Conservation (phyloP, 2,113 vertebrate genomes). For the Malurus alboscapulatus region DNA sequence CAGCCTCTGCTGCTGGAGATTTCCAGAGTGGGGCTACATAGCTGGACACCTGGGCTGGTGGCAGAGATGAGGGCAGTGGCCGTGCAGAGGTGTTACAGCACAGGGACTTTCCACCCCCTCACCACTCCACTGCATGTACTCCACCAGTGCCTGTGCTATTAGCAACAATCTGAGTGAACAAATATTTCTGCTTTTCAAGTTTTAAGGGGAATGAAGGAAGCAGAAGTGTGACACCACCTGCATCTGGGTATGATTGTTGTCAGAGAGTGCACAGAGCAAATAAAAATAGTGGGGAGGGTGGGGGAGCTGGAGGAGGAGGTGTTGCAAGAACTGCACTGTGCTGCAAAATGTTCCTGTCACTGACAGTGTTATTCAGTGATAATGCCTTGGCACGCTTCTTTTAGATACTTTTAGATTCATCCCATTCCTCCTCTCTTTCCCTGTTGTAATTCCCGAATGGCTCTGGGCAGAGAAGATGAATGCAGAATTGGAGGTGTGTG, state of each 20-base stretch:
- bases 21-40: rapidly evolving
- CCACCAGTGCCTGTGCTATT: neutral
- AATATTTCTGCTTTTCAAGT: neutral
- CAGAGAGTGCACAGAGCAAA: neutral
- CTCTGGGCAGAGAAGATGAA: neutral
- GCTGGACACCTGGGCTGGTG: rapidly evolving
- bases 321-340: neutral
- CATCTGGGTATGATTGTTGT: rapidly evolving
- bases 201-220: neutral
- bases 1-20: neutral
- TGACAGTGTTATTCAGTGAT: neutral
- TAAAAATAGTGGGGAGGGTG: neutral
- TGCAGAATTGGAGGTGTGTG: neutral
- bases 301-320: neutral
- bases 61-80: neutral
- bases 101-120: rapidly evolving
- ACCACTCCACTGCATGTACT: rapidly evolving
- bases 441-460: neutral
- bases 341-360: neutral
- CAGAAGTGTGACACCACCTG: rapidly evolving
- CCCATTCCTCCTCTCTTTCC: neutral
- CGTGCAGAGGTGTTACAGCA: neutral
- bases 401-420: neutral
- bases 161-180: neutral
- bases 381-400: neutral